phyloP scores from a whole-genome alignment of 1,140 invertebrate genomes.

The Aradophagus sp. region DNA sequence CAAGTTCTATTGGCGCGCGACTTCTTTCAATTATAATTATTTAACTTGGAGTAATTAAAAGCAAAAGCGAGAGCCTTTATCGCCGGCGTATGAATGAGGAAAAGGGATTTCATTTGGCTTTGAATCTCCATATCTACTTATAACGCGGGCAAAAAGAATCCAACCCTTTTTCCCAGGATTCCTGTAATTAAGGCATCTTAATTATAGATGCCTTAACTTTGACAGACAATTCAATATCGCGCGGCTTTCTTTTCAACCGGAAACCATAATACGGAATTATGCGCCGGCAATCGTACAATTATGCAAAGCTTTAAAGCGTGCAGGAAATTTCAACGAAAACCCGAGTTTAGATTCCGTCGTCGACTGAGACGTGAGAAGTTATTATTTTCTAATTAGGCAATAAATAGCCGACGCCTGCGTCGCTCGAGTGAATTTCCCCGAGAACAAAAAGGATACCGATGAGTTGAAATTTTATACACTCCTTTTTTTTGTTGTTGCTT shows the following conservation, averaged over 20 bases:
- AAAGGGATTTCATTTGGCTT: constrained; percentile 54
- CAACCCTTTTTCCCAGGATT: constrained; percentile 42
- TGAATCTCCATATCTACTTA: constrained; percentile 39
- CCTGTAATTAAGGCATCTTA: constrained; percentile 63
- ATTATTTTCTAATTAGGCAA: constrained; percentile 32
- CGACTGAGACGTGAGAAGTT: too few relatives aligned
- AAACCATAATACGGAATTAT: constrained; percentile 37
- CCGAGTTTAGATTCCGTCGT: constrained; percentile 9
- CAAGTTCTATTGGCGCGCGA: constrained; percentile 33
- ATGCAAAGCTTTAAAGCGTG: constrained; percentile 23
- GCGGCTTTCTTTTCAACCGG: constrained; percentile 30
- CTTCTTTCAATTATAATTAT: constrained; percentile 65
- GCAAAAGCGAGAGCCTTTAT: constrained; percentile 33
- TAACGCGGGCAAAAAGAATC: constrained; percentile 31
- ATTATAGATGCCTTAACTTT: constrained; percentile 61
- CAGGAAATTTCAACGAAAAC: constrained; percentile 5
- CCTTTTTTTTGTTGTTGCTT: constrained; percentile 23
- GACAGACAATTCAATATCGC: constrained; percentile 45
- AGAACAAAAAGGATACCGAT: constrained; percentile 14
- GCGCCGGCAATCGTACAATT: constrained; percentile 27
- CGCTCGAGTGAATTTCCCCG: constrained; percentile 6
- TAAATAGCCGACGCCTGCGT: constrained; percentile 9
- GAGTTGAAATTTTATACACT: constrained; percentile 15
- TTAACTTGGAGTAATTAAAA: constrained; percentile 63
- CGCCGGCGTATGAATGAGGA: constrained; percentile 59